Evolutionary conservation across 2,113 vertebrate species (phyloP).

Genomic region (Cyanoramphus novaezelandiae): DNA sequence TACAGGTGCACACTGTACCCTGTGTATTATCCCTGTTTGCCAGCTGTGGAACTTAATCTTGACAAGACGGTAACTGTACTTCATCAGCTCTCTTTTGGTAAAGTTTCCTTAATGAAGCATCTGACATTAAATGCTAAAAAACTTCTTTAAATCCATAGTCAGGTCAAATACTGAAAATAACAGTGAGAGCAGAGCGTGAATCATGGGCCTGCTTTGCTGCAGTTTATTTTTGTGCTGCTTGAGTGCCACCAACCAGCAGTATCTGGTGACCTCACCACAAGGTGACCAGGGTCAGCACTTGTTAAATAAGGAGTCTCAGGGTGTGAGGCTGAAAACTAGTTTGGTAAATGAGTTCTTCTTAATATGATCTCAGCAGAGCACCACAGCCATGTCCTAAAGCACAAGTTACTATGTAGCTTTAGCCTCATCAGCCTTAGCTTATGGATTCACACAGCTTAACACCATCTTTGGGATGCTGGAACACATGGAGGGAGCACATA

Average conservation of each 20-base stretch:
- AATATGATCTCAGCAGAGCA: neutral
- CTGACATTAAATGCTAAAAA: neutral
- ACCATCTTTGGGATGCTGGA: neutral
- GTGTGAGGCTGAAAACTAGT: neutral
- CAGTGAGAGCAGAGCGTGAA: neutral
- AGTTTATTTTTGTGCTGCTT: constrained; percentile 45
- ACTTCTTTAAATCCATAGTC: neutral
- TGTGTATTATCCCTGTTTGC: neutral
- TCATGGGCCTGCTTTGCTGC: neutral
- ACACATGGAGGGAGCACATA: neutral
- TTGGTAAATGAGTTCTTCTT: neutral
- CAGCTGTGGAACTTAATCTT: neutral
- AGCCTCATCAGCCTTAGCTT: neutral
- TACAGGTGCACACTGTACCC: constrained; percentile 50
- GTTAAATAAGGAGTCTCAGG: neutral
- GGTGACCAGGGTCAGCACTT: neutral
- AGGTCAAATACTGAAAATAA: constrained; percentile 3
- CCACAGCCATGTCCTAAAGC: neutral
- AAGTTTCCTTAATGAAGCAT: neutral
- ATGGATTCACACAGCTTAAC: neutral
- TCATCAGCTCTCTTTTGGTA: neutral
- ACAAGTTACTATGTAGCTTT: neutral
- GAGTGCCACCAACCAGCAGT: neutral
- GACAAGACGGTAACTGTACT: neutral
- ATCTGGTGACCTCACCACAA: constrained; percentile 4